Evolutionary conservation across 2,888 invertebrate species (phyloP).

Genomic region (Thera obeliscata): DNA sequence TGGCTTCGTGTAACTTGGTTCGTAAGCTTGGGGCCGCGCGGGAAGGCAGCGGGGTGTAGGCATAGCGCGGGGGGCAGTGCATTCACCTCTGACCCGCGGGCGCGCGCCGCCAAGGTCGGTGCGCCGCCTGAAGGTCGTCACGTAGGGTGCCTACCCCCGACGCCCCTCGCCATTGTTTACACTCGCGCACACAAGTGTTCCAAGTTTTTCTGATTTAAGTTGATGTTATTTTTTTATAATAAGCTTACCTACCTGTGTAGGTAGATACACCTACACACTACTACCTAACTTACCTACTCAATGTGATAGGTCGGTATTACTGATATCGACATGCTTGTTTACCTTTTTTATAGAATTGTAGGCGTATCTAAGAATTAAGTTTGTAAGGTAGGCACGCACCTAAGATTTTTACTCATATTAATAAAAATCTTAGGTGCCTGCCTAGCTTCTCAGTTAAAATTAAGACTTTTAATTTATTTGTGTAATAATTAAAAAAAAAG

Average conservation of each 20-base stretch:
- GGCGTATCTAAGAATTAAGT: no score
- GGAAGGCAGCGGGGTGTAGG: conserved; percentile 53
- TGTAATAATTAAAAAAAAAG: no score
- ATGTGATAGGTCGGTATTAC: no score
- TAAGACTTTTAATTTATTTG: no score
- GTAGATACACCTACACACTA: not conserved
- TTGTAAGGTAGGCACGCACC: no score
- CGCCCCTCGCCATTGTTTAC: conserved; percentile 55
- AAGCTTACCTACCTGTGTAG: not conserved
- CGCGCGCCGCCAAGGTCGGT: conserved; percentile 83
- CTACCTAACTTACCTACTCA: not conserved
- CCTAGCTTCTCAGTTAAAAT: no score
- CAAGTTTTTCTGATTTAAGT: not conserved
- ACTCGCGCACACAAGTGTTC: conserved; percentile 56
- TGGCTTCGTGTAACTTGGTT: conserved; percentile 18
- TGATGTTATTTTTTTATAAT: not conserved
- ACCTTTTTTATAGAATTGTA: no score
- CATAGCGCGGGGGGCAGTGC: conserved; percentile 58
- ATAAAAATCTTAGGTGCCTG: no score
- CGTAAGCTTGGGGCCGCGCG: conserved; percentile 56
- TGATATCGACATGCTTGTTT: no score
- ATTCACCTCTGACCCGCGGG: conserved; percentile 84
- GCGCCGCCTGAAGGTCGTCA: conserved; percentile 84
- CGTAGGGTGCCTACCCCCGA: conserved; percentile 82
- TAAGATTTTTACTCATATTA: no score